Percentiles rank a stretch among this genome's conserved stretches.
phyloP scores from a whole-genome alignment of 2,113 vertebrate species.

The Platysteira castanea region DNA sequence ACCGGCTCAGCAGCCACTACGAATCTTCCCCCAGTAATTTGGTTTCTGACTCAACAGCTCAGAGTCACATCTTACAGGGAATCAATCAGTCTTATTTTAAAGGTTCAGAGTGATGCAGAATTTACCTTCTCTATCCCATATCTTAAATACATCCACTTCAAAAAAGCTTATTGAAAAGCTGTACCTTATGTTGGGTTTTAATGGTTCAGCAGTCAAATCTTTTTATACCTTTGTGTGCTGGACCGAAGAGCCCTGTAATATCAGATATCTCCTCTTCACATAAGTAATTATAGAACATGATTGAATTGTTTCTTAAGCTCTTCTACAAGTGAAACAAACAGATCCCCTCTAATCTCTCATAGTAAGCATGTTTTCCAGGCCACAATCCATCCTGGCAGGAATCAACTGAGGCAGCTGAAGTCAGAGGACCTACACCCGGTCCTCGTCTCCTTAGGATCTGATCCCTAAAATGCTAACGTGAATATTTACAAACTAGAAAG shows the following conservation, averaged over 20 bases:
- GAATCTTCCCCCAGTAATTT: background rate
- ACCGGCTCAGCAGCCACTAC: accelerated
- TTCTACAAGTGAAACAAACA: conserved; percentile 40
- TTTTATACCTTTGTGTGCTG: background rate
- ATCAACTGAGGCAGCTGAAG: background rate
- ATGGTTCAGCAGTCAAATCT: background rate
- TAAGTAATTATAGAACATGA: conserved; percentile 47
- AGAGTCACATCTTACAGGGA: background rate
- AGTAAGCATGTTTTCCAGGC: conserved; percentile 46
- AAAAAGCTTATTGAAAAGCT: background rate
- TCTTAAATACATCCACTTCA: background rate
- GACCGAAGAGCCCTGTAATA: background rate
- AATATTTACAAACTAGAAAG: background rate
- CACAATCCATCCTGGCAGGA: background rate
- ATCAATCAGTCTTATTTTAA: background rate
- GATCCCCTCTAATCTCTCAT: conserved; percentile 19
- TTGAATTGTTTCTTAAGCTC: conserved; percentile 43
- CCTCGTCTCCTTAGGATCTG: background rate
- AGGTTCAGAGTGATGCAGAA: background rate
- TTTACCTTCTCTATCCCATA: background rate
- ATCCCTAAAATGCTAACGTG: background rate
- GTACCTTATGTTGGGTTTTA: background rate
- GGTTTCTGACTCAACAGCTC: background rate
- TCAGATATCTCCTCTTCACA: background rate
- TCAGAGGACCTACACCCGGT: background rate